Base-by-base conservation (phyloP, 2,797 vertebrate species). In the Epinephelus awoara region DNA sequence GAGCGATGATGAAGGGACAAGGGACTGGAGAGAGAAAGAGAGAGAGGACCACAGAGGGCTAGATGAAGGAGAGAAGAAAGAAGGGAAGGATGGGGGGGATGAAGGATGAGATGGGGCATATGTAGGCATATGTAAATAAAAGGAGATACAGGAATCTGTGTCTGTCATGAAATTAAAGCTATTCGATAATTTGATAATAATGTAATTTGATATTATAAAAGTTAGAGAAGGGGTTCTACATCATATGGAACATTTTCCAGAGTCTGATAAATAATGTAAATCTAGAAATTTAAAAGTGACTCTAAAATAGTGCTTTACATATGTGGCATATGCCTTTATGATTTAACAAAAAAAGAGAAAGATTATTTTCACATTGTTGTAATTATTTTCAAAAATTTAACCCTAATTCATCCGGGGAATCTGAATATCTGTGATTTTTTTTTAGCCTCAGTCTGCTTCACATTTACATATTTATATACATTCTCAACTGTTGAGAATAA, bases 1-100 rank as follows among this genome's bases (percentile, higher is more conserved):
- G 87, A 86, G 87, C 6, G 85, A 91, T 83, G 85, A 88, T 89
- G 92, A 80, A 81, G 89, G 89, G 90, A 87, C 80, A 56, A 64
- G 91, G 92, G 86, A 89, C 78, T 47, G 68, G 38, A 71, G n/a
- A 51, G 78, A 75, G 74, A 67, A 65, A 61, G 81, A 67, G 79
- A 56, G 72, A 73, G 79, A 25, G 63, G 23, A 55, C 86, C 72
- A 67, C 83, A 62, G 88, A 90, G 89, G 85, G 85, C 51, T 54
- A 38, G 78, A 83, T 80, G 82, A 66, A 85, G 84, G 84, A 85
- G 83, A 82, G 34, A 38, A 67, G 79, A 73, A 65, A 38, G 58
- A 77, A 69, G 44, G 52, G 72, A 62, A 66, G 72, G 72, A 73
- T 64, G 21, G 69, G 65, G 65, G 68, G 54, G 72, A 75, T 67